A percentile compares a stretch with the other conserved stretches of the same genome.
phyloP scores from a whole-genome alignment of 2,113 vertebrate genomes.

The Leptosomus discolor region DNA sequence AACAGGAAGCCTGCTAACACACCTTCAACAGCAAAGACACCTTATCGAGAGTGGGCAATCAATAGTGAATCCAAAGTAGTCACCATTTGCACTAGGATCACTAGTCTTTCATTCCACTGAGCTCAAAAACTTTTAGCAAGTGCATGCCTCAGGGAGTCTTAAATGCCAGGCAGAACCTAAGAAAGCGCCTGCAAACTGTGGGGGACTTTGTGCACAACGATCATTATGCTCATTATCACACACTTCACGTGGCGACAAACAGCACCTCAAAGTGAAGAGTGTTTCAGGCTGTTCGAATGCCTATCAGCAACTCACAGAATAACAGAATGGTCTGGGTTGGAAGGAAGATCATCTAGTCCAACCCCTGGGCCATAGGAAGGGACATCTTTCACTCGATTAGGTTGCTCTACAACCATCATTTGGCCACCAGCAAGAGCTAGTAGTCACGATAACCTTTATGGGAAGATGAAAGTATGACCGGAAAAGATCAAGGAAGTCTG shows the following conservation, averaged over 20 bases:
- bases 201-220: not conserved
- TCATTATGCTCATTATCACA: not conserved
- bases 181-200: not conserved
- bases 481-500: not conserved
- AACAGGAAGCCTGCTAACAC: not conserved
- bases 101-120: not conserved
- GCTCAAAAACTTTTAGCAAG: not conserved
- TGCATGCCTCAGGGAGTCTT: not conserved
- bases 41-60: not conserved
- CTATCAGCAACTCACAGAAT: not conserved
- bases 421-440: not conserved
- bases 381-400: not conserved
- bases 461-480: not conserved
- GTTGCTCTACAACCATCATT: not conserved
- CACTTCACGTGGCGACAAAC: not conserved
- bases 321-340: not conserved
- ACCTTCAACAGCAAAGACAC: not conserved
- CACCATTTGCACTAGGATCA: not conserved
- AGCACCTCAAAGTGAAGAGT: not conserved
- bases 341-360: not conserved
- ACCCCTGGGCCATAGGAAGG: accelerated
- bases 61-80: not conserved
- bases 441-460: not conserved
- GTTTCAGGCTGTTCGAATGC: accelerated
- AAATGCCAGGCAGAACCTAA: not conserved